Conservation (phyloP, 2,113 vertebrate species). For the Oryzias curvinotus region DNA sequence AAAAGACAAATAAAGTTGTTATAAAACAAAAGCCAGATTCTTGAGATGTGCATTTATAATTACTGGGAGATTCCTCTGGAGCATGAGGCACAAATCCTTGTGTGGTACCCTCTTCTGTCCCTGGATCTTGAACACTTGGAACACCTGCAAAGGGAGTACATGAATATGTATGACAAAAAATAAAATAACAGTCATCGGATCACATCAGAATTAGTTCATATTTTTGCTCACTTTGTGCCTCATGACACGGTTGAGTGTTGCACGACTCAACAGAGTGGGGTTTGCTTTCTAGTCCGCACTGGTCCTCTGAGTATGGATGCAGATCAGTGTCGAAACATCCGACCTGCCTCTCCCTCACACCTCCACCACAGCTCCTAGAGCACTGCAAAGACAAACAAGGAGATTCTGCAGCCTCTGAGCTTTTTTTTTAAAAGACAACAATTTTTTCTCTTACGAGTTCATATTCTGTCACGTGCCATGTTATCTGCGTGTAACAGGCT, state of each 20-base stretch:
- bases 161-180: conserved; percentile 1
- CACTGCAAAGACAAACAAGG: conserved; percentile 74
- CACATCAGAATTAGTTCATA: background rate
- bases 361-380: conserved; percentile 83
- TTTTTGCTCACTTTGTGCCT: conserved; percentile 79
- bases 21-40: background rate
- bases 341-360: conserved; percentile 84
- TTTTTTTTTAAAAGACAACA: background rate
- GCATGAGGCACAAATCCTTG: conserved; percentile 68
- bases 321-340: conserved; percentile 79
- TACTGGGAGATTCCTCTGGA: conserved; percentile 55
- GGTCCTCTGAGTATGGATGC: conserved; percentile 73
- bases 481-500: conserved; percentile 76
- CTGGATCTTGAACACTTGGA: conserved; percentile 81
- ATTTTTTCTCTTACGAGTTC: conserved; percentile 55
- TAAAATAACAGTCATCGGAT: background rate
- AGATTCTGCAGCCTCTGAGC: background rate
- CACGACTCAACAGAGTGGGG: conserved; percentile 81
- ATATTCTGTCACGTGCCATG: conserved; percentile 77
- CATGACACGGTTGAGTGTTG: conserved; percentile 84
- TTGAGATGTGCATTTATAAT: background rate
- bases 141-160: conserved; percentile 69
- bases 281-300: conserved; percentile 70
- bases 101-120: conserved; percentile 59
- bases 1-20: background rate